Evolutionary conservation across 2,113 vertebrate genomes (phyloP).

Genomic region (Stictonetta naevosa): DNA sequence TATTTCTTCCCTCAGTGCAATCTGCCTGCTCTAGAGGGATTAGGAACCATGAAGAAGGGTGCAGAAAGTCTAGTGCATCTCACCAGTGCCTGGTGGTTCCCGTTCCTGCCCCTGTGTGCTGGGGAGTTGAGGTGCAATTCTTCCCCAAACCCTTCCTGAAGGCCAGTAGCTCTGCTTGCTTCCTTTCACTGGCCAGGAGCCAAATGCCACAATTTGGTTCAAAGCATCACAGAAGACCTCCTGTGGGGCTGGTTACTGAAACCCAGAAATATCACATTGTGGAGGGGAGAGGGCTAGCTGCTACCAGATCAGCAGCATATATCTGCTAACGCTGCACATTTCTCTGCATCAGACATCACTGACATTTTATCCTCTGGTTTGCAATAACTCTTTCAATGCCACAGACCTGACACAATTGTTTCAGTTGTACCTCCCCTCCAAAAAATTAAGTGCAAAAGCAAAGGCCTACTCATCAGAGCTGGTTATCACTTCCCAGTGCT

Average conservation of each 20-base stretch:
- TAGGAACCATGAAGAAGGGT: neutral
- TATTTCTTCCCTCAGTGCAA: neutral
- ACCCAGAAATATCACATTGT: conserved; percentile 7
- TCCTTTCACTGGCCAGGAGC: neutral
- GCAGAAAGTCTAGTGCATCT: neutral
- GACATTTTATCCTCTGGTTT: conserved; percentile 57
- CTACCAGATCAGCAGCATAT: conserved; percentile 19
- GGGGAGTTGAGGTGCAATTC: neutral
- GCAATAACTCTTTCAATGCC: conserved; percentile 50
- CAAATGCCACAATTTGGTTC: conserved; percentile 4
- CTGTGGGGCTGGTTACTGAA: neutral
- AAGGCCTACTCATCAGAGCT: neutral
- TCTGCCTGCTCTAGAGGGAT: neutral
- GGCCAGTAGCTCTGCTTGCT: neutral
- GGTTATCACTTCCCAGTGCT: neutral
- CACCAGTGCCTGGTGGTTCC: neutral
- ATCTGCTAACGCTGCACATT: conserved; percentile 62
- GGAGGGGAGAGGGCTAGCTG: neutral
- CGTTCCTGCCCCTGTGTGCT: fast-evolving
- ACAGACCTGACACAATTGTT: neutral
- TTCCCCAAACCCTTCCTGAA: neutral
- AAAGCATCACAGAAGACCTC: conserved; percentile 12
- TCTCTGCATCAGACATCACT: conserved; percentile 50
- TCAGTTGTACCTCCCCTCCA: neutral
- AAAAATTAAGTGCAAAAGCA: neutral